Conservation (phyloP, 37 sponge, comb jelly and placozoan species). For the Tethya wilhelma region DNA sequence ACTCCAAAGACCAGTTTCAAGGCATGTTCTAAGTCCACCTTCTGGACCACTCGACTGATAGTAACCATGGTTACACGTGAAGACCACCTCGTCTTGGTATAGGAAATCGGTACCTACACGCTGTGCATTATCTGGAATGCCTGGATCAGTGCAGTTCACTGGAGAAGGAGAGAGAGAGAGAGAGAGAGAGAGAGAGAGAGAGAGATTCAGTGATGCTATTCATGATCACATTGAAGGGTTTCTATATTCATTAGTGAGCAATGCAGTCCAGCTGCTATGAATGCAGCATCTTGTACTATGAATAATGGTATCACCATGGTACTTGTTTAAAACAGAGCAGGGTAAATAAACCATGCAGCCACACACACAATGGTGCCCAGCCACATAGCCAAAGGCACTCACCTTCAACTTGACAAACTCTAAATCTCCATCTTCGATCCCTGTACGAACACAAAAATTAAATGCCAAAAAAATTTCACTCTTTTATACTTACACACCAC, state of each 20-base stretch:
- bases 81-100: slow-evolving; percentile 47
- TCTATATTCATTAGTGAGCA: slow-evolving; percentile 6
- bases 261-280: too few relatives aligned
- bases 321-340: background rate
- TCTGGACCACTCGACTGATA: slow-evolving; percentile 70
- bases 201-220: background rate
- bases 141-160: slow-evolving; percentile 83
- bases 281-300: too few relatives aligned
- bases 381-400: background rate
- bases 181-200: background rate
- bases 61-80: slow-evolving; percentile 76
- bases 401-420: slow-evolving; percentile 72
- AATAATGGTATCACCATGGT: slow-evolving; percentile 12
- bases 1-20: slow-evolving; percentile 76
- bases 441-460: slow-evolving; percentile 9
- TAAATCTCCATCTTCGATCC: slow-evolving; percentile 82
- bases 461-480: background rate
- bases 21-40: slow-evolving; percentile 63
- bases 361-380: background rate
- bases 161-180: background rate
- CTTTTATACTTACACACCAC: background rate
- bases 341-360: slow-evolving; percentile 9
- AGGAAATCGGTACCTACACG: slow-evolving; percentile 52
- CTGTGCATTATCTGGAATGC: slow-evolving; percentile 51
- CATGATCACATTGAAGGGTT: background rate